These are phyloP conservation scores for Periparus ater DNA, from an alignment of 2,797 vertebrate genomes.

Conservation along the genomic window DNA sequence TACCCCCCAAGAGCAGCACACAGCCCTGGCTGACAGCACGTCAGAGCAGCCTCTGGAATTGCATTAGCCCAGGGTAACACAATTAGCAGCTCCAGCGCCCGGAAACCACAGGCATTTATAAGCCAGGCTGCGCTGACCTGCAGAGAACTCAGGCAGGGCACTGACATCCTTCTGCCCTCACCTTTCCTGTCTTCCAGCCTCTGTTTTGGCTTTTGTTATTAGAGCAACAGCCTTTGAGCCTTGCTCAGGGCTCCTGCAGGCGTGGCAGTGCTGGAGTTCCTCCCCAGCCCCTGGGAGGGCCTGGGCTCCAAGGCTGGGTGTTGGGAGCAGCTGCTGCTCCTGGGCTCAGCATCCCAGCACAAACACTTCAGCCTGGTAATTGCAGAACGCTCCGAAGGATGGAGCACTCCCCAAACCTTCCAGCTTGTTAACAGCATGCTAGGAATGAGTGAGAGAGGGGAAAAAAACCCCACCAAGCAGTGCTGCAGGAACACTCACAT, in stretches of 20 bases:
- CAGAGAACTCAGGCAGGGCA: background rate
- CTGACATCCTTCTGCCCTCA: background rate
- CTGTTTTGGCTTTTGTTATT: background rate
- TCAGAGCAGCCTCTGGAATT: background rate
- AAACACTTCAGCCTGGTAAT: background rate
- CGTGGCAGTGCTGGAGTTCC: accelerated
- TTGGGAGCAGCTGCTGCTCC: background rate
- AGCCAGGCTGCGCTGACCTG: background rate
- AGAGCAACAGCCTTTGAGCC: background rate
- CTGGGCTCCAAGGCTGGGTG: background rate
- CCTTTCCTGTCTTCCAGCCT: background rate
- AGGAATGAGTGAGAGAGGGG: background rate
- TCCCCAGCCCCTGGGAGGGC: accelerated
- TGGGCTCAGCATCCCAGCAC: background rate
- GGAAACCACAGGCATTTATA: background rate
- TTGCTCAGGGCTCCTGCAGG: accelerated
- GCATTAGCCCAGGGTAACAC: background rate
- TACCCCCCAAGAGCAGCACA: background rate
- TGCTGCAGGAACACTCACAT: constrained; percentile 79
- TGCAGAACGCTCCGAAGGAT: background rate
- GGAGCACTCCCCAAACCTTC: background rate
- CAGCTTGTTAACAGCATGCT: background rate
- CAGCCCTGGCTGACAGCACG: background rate
- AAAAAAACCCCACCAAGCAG: background rate
- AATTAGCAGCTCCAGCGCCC: background rate